Percentiles rank a stretch among this genome's conserved stretches.
These are phyloP conservation scores for Ancistrus triradiatus DNA, from an alignment of 2,113 vertebrate genomes.

Conservation along the genomic window DNA sequence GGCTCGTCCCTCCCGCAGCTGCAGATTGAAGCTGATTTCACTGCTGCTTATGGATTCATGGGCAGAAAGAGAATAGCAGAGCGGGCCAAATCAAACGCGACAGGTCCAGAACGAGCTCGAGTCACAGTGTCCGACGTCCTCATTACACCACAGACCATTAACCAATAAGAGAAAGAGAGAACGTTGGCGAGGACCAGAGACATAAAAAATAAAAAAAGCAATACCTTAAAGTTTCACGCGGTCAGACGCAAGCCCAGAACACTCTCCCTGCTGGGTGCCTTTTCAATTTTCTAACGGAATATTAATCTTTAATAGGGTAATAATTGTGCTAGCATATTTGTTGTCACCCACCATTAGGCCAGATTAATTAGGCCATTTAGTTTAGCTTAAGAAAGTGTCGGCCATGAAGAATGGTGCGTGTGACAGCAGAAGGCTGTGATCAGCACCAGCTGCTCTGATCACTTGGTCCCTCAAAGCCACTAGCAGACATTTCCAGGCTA, in stretches of 20 bases:
- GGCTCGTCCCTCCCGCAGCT: not conserved
- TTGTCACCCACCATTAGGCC: constrained; percentile 75
- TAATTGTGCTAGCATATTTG: constrained; percentile 79
- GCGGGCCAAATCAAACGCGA: constrained; percentile 55
- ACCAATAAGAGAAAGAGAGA: constrained; percentile 8
- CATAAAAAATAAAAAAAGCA: no score
- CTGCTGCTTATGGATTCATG: constrained; percentile 54
- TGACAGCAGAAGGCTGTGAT: constrained; percentile 54
- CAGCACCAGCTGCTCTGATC: constrained; percentile 62
- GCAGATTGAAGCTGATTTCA: constrained; percentile 54
- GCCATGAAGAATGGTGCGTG: constrained; percentile 64
- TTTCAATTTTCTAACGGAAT: constrained; percentile 67
- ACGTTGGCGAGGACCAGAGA: no score
- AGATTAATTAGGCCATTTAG: constrained; percentile 79
- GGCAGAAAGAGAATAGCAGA: constrained; percentile 35
- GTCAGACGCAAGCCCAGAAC: constrained; percentile 7
- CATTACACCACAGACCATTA: constrained; percentile 34
- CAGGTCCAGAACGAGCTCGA: constrained; percentile 40
- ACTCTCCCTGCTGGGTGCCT: constrained; percentile 48
- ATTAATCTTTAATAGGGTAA: constrained; percentile 76
- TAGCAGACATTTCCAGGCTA: no score
- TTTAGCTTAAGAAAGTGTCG: constrained; percentile 71
- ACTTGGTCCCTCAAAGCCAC: no score
- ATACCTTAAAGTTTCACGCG: constrained; percentile 28
- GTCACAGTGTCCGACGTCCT: constrained; percentile 13